Conservation (phyloP, 1,140 invertebrate species). For the Drosophila jambulina region DNA sequence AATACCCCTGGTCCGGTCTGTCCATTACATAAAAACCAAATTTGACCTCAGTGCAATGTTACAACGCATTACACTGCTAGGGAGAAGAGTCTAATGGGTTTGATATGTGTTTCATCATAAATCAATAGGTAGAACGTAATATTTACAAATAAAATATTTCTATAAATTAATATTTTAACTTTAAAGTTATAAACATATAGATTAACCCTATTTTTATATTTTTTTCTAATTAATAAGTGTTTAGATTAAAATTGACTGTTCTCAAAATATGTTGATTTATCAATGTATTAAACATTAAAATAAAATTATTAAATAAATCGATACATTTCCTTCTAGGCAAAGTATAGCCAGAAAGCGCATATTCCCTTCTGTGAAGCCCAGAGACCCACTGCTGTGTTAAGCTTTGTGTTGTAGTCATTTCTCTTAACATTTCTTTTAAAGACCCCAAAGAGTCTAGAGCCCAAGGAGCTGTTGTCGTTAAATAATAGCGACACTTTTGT, state of each 20-base stretch:
- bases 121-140: too few relatives aligned
- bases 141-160: too few relatives aligned
- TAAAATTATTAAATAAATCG: not conserved
- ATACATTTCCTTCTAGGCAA: not conserved
- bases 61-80: slow-evolving; percentile 36
- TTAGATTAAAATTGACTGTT: too few relatives aligned
- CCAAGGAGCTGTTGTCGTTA: slow-evolving; percentile 71
- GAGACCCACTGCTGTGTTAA: slow-evolving; percentile 13
- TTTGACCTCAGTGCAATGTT: slow-evolving; percentile 50
- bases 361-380: not conserved
- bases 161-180: too few relatives aligned
- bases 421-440: slow-evolving; percentile 62
- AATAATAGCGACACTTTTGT: slow-evolving; percentile 81
- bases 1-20: slow-evolving; percentile 14
- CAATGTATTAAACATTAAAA: too few relatives aligned
- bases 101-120: too few relatives aligned
- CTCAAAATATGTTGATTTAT: too few relatives aligned
- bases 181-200: too few relatives aligned
- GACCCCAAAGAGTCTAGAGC: slow-evolving; percentile 36
- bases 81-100: not conserved
- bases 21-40: slow-evolving; percentile 57
- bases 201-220: too few relatives aligned
- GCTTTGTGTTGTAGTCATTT: slow-evolving; percentile 43
- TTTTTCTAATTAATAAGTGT: too few relatives aligned
- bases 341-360: not conserved